Base-by-base conservation (phyloP, 2,888 invertebrate genomes). In the Bhutanitis thaidina region DNA sequence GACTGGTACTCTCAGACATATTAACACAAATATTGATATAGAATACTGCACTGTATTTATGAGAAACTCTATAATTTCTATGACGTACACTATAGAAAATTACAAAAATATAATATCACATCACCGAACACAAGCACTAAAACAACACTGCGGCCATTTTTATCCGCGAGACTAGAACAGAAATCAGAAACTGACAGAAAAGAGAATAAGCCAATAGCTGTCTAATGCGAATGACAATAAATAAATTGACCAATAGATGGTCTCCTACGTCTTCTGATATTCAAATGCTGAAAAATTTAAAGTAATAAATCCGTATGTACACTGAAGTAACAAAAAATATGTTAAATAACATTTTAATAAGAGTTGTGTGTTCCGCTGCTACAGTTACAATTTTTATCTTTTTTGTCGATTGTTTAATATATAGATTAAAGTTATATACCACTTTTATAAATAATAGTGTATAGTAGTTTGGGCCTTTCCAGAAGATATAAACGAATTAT, bases 81-180 rank as follows among this genome's bases (percentile, higher is more conserved):
- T 43, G 14, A 12, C 35, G 13, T 27, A 43, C 38, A 45, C 35
- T 27, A 55, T 58, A 74, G 8, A 27, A 77, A 65, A 71, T 71
- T 69, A 68, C 64, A 68, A 73, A 59, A 76, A 71, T 58, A 60
- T 65, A 65, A 53, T 66, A 62, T 67, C 65, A 75, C 65, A 76
- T 69, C 67, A 69, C 65, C 65, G 67, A 65, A 67, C 67, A 69
- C 74, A 70, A 71, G 67, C 75, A 70, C 61, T 71, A 71, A 74
- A 70, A 76, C 83, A 85, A 79, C 80, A 80, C 68, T 78, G 77
- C 86, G 74, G 86, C 88, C 88, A 88, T 88, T 87, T 88, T 88
- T 81, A 73, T 86, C 85, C 85, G 87, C 86, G 87, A 85, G 81
- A 77, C 71, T 73, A 62, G 56, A 66, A 59, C 58, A 20, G 20